phyloP scores from a whole-genome alignment of 23 tunicate species.

The Halocynthia roretzi region DNA sequence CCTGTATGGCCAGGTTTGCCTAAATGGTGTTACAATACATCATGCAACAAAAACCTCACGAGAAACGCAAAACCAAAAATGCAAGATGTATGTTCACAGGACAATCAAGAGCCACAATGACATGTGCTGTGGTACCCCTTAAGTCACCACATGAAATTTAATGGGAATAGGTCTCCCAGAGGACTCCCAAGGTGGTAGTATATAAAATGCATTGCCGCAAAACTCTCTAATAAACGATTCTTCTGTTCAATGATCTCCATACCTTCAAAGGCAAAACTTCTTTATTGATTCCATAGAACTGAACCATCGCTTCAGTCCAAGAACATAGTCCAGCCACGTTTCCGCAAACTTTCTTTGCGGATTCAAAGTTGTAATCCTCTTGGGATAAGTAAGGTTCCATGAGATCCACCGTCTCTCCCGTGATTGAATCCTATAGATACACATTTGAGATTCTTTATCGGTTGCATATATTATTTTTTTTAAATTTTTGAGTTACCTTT shows the following conservation, averaged over 20 bases:
- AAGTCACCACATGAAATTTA: no score
- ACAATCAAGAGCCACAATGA: no score
- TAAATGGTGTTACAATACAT: constrained; percentile 10
- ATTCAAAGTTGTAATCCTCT: constrained; percentile 81
- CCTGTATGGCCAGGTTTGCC: constrained; percentile 85
- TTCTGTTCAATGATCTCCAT: neutral
- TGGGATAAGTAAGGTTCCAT: constrained; percentile 77
- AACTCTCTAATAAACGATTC: no score
- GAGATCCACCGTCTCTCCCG: constrained; percentile 85
- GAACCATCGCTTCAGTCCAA: constrained; percentile 94
- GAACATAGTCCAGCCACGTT: constrained; percentile 88
- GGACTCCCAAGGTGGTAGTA: no score
- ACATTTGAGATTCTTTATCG: neutral
- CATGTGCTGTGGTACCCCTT: no score
- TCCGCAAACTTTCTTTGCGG: constrained; percentile 91
- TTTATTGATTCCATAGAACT: constrained; percentile 79
- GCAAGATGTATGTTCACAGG: no score
- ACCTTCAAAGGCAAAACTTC: constrained; percentile 91
- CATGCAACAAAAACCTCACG: neutral
- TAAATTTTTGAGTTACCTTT: constrained; percentile 33
- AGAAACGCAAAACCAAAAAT: no score
- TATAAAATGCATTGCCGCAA: no score
- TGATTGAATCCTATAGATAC: constrained; percentile 61
- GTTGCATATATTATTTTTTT: neutral
- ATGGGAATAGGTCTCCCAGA: no score